Conservation (phyloP, 2,888 invertebrate species). For the Thecocarcelia acutangulata region DNA sequence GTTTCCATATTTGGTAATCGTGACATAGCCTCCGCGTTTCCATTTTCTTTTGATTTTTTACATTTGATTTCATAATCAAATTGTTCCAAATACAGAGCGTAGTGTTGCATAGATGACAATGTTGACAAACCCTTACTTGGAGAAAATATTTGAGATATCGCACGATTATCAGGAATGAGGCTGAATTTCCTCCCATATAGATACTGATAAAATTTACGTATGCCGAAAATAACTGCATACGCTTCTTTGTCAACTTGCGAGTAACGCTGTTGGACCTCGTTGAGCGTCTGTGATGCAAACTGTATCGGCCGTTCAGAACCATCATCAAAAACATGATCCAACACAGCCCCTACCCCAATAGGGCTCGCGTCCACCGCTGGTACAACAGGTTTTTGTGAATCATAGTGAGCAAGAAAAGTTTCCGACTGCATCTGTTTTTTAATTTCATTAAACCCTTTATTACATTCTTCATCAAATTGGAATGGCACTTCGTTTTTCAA, state of each 20-base stretch:
- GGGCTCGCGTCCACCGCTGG: constrained; percentile 74
- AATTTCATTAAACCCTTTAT: constrained; percentile 70
- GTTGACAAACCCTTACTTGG: constrained; percentile 54
- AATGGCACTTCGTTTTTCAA: constrained; percentile 25
- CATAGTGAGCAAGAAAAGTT: constrained; percentile 71
- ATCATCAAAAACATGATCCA: constrained; percentile 72
- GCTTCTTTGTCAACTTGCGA: too few species aligned
- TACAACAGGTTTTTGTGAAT: constrained; percentile 72
- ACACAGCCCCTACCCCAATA: too few species aligned
- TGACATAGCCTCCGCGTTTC: too few species aligned
- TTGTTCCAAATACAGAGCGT: too few species aligned
- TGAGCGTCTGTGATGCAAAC: too few species aligned
- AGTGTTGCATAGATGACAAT: constrained; percentile 55
- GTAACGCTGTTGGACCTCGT: too few species aligned
- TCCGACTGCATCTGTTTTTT: constrained; percentile 72
- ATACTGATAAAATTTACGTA: too few species aligned
- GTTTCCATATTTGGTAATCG: too few species aligned
- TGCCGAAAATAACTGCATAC: too few species aligned
- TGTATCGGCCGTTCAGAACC: constrained; percentile 56
- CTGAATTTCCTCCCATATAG: too few species aligned
- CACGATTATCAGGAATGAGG: constrained; percentile 73
- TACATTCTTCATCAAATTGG: constrained; percentile 56
- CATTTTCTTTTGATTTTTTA: constrained; percentile 44
- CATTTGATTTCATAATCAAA: too few species aligned
- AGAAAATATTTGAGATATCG: constrained; percentile 67